A percentile compares a stretch with the other conserved stretches of the same genome.
phyloP scores from a whole-genome alignment of 2,888 invertebrate species.

The Eurytoma californica region DNA sequence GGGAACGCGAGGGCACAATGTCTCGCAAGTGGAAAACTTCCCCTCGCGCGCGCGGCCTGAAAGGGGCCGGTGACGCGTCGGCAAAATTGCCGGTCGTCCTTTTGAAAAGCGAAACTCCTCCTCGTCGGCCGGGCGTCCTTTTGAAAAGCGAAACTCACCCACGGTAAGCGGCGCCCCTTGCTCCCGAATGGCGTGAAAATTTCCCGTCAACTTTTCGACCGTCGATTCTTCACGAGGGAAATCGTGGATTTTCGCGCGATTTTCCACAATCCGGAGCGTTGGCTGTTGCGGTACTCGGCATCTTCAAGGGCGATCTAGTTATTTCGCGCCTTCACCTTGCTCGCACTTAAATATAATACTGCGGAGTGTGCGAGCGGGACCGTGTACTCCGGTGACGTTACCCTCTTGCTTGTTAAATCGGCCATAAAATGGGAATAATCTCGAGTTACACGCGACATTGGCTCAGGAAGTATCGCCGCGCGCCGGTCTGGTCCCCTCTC shows the following conservation, averaged over 20 bases:
- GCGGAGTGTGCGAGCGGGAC: not conserved
- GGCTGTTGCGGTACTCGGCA: not conserved
- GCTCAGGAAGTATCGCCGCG: constrained; percentile 57
- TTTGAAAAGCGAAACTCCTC: constrained; percentile 34
- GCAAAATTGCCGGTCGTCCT: constrained; percentile 25
- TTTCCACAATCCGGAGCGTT: not conserved
- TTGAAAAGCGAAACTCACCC: not conserved
- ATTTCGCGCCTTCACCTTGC: constrained; percentile 1
- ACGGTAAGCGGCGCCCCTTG: not conserved
- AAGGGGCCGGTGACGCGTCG: constrained; percentile 9
- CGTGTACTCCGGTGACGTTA: constrained; percentile 54
- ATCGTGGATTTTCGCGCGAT: too few species aligned
- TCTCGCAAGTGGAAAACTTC: constrained; percentile 18
- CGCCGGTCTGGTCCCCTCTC: constrained; percentile 51
- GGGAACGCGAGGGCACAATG: not conserved
- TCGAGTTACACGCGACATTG: constrained; percentile 65
- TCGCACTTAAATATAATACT: constrained; percentile 33
- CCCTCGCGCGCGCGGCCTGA: not conserved
- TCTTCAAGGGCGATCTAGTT: constrained; percentile 25
- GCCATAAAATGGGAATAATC: constrained; percentile 68
- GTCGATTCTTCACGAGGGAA: not conserved
- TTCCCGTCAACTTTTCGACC: not conserved
- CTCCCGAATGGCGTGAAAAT: not conserved
- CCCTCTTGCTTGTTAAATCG: constrained; percentile 66
- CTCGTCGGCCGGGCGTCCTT: not conserved